Base-by-base conservation (phyloP, 2,797 vertebrate species). In the Brotula barbata region DNA sequence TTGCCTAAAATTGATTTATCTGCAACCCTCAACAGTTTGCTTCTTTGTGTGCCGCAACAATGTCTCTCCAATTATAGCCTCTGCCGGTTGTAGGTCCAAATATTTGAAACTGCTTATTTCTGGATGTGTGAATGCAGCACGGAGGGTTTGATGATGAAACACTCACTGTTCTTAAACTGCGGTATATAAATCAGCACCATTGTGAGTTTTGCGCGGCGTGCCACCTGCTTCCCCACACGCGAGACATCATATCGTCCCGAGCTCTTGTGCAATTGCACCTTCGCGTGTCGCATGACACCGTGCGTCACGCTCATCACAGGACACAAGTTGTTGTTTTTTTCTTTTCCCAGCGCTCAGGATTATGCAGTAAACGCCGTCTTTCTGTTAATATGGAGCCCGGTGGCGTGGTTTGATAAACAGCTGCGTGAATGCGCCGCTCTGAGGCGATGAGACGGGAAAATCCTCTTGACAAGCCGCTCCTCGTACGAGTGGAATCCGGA, bases 371-470 rank as follows among this genome's bases (percentile, higher is more conserved):
- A 21, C 22, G 59, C 37, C 72, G 44, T 62, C 34, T 67, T 64
- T 73, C 71, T 75, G 71, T 81, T 75, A 39, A 79, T 72, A 75
- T 39, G 51, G 51, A 81, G 50, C 62, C 21, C 12, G 11, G 42
- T 53, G 47, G 46, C 75, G 43, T 55, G 62, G 72, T 70, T 78
- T 82, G 71, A 84, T 75, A 68, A 85, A 76, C 44, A 69, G 73
- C 73, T 14, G 51, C 71, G 62, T 75, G 64, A 43, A 77, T 73
- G 57, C 68, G 62, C 52, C 57, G 34, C 56, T 81, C 64, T 64
- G 58, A 81, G 69, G 59, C 85, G 81, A 75, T 65, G 77, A 77
- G 72, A 73, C 58, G 58, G 68, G 73, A 58, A 75, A 78, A 75
- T 76, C 58, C 64, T 73, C 79, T 78, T 80, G 67, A 78, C 68